These are phyloP conservation scores for Conus betulinus DNA, from an alignment of 1,140 invertebrate species.

Conservation along the genomic window DNA sequence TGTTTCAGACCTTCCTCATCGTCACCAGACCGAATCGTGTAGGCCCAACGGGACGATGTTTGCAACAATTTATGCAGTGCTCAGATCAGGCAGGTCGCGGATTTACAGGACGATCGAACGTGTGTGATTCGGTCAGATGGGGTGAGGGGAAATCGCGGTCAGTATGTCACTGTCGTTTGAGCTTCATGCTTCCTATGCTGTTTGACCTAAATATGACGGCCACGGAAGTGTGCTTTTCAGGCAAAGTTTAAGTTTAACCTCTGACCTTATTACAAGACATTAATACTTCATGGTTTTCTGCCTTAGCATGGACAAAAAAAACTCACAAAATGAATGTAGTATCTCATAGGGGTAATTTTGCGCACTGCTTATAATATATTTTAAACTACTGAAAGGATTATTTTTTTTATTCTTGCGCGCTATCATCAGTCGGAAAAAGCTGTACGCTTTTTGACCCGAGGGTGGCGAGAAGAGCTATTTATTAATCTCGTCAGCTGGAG, in stretches of 20 bases:
- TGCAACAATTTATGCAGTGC: background rate
- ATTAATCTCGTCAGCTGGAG: too few relatives aligned
- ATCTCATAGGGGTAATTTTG: background rate
- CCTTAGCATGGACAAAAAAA: background rate
- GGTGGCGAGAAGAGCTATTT: too few relatives aligned
- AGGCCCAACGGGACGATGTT: too few relatives aligned
- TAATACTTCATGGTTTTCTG: background rate
- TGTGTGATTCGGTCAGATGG: background rate
- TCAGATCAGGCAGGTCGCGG: background rate
- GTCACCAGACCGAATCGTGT: too few relatives aligned
- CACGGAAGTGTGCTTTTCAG: slow-evolving; percentile 31
- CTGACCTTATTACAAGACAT: background rate
- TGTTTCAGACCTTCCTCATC: too few relatives aligned
- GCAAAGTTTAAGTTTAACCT: slow-evolving; percentile 17
- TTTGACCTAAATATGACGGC: slow-evolving; percentile 30
- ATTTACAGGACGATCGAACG: background rate
- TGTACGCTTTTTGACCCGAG: background rate
- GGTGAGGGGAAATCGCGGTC: slow-evolving; percentile 8
- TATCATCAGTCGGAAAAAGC: slow-evolving; percentile 22
- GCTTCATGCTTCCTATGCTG: background rate
- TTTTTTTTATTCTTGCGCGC: slow-evolving; percentile 29
- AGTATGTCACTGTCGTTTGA: slow-evolving; percentile 15
- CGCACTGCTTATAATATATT: background rate
- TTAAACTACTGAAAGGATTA: background rate
- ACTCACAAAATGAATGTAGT: background rate